Evolutionary conservation across 2,888 invertebrate species (phyloP).

Genomic region (Magallana nippona): DNA sequence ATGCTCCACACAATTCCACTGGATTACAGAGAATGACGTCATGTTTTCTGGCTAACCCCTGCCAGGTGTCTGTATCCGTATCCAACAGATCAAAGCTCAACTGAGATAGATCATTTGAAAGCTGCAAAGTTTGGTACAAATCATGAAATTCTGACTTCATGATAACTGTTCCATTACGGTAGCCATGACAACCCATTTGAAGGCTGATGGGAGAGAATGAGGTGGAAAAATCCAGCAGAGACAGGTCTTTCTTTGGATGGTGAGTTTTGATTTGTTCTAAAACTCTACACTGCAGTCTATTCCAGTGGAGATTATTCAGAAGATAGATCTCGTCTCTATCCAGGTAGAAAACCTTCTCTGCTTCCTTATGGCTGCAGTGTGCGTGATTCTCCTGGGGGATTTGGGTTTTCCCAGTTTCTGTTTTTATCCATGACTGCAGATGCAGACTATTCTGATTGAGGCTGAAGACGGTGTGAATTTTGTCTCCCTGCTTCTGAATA

Average conservation of each 20-base stretch:
- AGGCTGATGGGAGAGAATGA: conserved; percentile 69
- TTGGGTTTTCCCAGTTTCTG: background rate
- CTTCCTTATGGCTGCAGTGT: background rate
- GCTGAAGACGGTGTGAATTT: conserved; percentile 54
- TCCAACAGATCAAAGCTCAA: conserved; percentile 54
- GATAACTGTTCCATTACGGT: conserved; percentile 58
- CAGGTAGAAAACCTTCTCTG: conserved; percentile 15
- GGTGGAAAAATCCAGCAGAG: conserved; percentile 65
- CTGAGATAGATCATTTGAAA: conserved; percentile 54
- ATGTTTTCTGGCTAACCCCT: conserved; percentile 50
- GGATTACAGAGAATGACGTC: conserved; percentile 65
- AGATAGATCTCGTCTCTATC: conserved; percentile 56
- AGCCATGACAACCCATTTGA: conserved; percentile 66
- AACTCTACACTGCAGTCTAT: conserved; percentile 62
- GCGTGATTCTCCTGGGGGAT: background rate
- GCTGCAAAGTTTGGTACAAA: conserved; percentile 56
- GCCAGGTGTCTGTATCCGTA: conserved; percentile 51
- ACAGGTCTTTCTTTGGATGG: conserved; percentile 36
- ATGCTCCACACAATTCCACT: conserved; percentile 69
- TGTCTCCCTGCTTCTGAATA: conserved; percentile 58
- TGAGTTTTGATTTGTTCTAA: conserved; percentile 53
- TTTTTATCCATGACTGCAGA: conserved; percentile 35
- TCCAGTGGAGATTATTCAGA: conserved; percentile 68
- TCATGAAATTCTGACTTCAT: conserved; percentile 58
- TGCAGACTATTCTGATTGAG: conserved; percentile 57